phyloP scores from a whole-genome alignment of 1,140 invertebrate genomes.

The Diachasma alloeum region DNA sequence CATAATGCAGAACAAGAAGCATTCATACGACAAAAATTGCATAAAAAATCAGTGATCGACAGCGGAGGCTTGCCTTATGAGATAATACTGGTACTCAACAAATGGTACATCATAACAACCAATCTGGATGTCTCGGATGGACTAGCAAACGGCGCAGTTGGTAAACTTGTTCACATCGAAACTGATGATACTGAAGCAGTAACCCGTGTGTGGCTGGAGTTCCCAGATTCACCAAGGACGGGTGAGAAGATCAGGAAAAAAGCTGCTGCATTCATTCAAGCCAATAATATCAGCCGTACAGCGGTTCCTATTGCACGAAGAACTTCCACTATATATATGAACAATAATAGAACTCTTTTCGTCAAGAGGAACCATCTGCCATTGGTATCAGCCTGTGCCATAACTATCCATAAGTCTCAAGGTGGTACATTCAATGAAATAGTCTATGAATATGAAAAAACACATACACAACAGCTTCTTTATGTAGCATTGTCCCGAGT shows the following conservation, averaged over 20 bases:
- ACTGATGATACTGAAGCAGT: conserved; percentile 21
- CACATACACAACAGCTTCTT: conserved; percentile 27
- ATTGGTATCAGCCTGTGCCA: conserved; percentile 42
- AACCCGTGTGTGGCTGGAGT: background rate
- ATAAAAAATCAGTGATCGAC: conserved; percentile 49
- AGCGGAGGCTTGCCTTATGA: conserved; percentile 50
- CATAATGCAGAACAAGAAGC: conserved; percentile 35
- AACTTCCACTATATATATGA: conserved; percentile 42
- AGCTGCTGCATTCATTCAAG: conserved; percentile 22
- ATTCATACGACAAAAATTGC: conserved; percentile 41
- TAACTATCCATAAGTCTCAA: conserved; percentile 45
- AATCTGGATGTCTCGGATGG: conserved; percentile 57
- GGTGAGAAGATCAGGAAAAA: background rate
- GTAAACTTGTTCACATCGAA: conserved; percentile 48
- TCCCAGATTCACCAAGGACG: background rate
- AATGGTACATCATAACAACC: conserved; percentile 50
- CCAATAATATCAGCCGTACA: conserved; percentile 20
- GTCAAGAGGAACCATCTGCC: conserved; percentile 48
- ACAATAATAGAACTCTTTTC: conserved; percentile 44
- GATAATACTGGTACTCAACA: conserved; percentile 41
- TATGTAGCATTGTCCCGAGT: conserved; percentile 32
- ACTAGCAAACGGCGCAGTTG: conserved; percentile 51
- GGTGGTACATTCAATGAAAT: conserved; percentile 36
- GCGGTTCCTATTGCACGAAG: conserved; percentile 35
- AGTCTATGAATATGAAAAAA: conserved; percentile 33